These are phyloP conservation scores for Stratiolaelaps scimitus DNA, from an alignment of 1,140 invertebrate genomes.

Conservation along the genomic window DNA sequence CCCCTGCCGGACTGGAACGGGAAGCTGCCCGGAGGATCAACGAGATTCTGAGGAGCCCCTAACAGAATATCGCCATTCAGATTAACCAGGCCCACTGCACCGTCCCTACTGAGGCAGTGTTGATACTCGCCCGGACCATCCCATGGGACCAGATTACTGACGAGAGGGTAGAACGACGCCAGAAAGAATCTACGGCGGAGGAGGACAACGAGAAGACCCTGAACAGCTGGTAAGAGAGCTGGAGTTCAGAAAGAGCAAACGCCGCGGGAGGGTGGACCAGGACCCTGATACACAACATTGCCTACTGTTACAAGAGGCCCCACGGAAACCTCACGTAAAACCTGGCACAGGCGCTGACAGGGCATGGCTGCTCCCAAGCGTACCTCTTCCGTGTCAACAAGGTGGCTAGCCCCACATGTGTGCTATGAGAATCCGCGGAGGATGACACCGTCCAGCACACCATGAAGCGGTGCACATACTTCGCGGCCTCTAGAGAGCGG, in stretches of 20 bases:
- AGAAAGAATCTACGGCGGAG: neutral
- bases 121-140: neutral
- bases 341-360: too few species aligned
- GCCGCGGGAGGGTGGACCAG: neutral
- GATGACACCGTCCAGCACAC: constrained; percentile 2
- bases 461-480: neutral
- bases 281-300: neutral
- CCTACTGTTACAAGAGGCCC: neutral
- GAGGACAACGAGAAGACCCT: neutral
- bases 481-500: too few species aligned
- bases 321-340: neutral
- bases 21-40: neutral
- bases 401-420: neutral
- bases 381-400: neutral
- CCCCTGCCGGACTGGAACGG: neutral
- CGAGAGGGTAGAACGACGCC: neutral
- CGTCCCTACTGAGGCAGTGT: neutral
- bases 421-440: neutral
- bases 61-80: neutral
- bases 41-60: neutral
- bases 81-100: neutral
- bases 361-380: too few species aligned
- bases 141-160: neutral
- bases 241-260: neutral
- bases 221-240: neutral